Conservation (phyloP, 2,113 vertebrate genomes). For the Todiramphus chloris region DNA sequence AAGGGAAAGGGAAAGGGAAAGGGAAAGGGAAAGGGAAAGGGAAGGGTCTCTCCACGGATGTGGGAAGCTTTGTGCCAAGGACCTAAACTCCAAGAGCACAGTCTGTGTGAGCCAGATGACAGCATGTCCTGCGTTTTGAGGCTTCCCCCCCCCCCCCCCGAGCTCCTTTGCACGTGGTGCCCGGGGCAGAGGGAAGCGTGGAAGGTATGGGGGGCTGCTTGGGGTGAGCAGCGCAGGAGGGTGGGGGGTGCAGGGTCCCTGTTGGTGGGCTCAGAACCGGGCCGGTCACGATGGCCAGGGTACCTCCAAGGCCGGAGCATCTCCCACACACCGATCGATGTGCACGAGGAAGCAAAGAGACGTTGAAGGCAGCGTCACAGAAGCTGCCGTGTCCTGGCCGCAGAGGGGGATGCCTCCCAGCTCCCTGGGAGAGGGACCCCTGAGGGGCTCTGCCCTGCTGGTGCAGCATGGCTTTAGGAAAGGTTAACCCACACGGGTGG, state of each 20-base stretch:
- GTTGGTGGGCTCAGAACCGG: too few species aligned
- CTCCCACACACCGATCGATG: background rate
- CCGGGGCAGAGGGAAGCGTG: too few species aligned
- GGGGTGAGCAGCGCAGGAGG: too few species aligned
- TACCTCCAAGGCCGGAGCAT: too few species aligned
- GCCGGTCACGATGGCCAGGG: too few species aligned
- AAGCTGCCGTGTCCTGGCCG: accelerated
- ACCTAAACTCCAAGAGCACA: background rate
- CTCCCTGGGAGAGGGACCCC: background rate
- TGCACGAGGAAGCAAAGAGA: background rate
- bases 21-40: too few species aligned
- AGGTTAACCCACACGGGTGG: background rate
- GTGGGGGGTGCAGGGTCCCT: too few species aligned
- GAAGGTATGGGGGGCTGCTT: too few species aligned
- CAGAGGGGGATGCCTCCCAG: too few species aligned
- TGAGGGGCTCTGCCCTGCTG: background rate
- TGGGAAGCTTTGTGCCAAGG: background rate
- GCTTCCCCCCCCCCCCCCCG: too few species aligned
- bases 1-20: too few species aligned
- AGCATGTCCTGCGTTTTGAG: accelerated
- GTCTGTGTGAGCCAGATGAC: too few species aligned
- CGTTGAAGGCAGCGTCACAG: background rate
- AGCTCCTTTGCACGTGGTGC: background rate
- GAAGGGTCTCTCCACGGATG: background rate
- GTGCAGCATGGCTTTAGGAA: accelerated